Evolutionary conservation across 2,113 vertebrate genomes (phyloP).

Genomic region (Geococcyx californianus): DNA sequence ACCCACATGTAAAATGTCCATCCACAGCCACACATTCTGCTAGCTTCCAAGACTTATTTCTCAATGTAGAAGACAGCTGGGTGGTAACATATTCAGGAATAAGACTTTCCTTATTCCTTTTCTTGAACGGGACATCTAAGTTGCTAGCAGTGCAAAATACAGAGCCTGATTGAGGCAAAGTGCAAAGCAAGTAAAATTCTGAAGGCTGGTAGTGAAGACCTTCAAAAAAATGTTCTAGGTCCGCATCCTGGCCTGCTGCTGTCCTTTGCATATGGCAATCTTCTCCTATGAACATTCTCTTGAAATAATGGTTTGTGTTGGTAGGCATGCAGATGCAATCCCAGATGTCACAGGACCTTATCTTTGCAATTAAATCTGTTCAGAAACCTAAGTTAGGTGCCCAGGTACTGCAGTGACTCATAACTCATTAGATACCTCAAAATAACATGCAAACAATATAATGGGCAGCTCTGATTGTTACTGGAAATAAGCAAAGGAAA

Average conservation of each 20-base stretch:
- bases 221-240: neutral
- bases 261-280: neutral
- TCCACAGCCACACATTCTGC: neutral
- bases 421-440: neutral
- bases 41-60: neutral
- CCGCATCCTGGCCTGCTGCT: neutral
- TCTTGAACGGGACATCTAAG: neutral
- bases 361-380: neutral
- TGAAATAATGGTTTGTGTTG: neutral
- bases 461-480: neutral
- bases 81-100: neutral
- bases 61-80: neutral
- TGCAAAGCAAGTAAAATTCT: neutral
- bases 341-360: neutral
- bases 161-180: neutral
- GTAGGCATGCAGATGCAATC: neutral
- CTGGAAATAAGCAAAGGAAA: neutral
- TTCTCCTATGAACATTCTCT: neutral
- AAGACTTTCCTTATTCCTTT: neutral
- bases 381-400: neutral
- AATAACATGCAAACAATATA: neutral
- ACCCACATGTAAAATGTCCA: neutral
- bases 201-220: neutral
- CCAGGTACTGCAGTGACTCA: neutral
- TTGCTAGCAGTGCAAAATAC: neutral